Evolutionary conservation across 2,888 invertebrate genomes (phyloP).

Genomic region (Lasioglossum zephyrum): DNA sequence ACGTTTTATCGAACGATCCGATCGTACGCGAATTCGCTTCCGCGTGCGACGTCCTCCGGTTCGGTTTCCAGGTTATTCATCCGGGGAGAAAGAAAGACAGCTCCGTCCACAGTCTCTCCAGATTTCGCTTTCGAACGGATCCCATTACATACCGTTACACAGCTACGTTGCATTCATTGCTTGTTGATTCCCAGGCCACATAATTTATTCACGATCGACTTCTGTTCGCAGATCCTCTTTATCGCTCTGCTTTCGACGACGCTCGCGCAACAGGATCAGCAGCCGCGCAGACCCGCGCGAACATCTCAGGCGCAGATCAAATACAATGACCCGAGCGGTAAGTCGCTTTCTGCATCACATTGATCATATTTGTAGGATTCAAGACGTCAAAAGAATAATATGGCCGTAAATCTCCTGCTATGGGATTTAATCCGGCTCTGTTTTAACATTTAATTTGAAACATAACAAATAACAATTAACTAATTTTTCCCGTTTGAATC

Average conservation of each 20-base stretch:
- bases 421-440: too few relatives aligned
- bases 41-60: conserved; percentile 17
- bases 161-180: conserved; percentile 40
- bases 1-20: conserved; percentile 38
- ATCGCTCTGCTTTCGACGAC: conserved; percentile 69
- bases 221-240: conserved; percentile 71
- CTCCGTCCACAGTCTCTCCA: not conserved
- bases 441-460: too few relatives aligned
- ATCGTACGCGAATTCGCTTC: conserved; percentile 42
- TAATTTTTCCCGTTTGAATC: too few relatives aligned
- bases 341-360: conserved; percentile 23
- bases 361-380: too few relatives aligned
- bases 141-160: conserved; percentile 42
- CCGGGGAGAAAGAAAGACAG: conserved; percentile 18
- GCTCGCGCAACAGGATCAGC: conserved; percentile 47
- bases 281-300: conserved; percentile 64
- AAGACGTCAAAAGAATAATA: too few relatives aligned
- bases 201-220: conserved; percentile 29
- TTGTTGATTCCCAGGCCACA: conserved; percentile 21
- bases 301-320: conserved; percentile 76
- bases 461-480: too few relatives aligned
- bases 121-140: conserved; percentile 57
- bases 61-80: conserved; percentile 12
- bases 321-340: conserved; percentile 78
- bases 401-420: too few relatives aligned